phyloP scores from a whole-genome alignment of 2,113 vertebrate species.

The Ornithorhynchus anatinus region DNA sequence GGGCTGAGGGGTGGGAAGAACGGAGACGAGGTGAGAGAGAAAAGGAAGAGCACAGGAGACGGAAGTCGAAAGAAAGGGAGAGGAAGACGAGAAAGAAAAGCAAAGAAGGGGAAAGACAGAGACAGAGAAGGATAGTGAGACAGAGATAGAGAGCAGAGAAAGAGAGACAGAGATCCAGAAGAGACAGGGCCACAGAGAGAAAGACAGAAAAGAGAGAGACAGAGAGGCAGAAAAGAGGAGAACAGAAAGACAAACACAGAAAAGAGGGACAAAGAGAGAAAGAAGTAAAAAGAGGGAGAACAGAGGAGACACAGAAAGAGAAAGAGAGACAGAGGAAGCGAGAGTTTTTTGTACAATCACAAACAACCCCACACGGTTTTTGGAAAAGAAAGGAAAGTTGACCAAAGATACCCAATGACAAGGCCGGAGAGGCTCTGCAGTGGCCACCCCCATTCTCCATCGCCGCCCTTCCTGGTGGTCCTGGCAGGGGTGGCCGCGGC shows the following conservation, averaged over 20 bases:
- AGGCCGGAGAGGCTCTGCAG: constrained; percentile 37
- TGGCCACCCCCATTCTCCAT: constrained; percentile 36
- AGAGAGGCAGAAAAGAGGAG: constrained; percentile 26
- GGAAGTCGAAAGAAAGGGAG: constrained; percentile 24
- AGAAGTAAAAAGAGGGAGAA: constrained; percentile 1
- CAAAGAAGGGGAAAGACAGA: not conserved
- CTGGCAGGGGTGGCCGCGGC: not conserved
- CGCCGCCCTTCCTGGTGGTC: not conserved
- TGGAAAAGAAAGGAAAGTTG: constrained; percentile 56
- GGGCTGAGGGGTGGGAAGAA: not conserved
- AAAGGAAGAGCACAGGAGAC: constrained; percentile 9
- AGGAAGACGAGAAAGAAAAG: not conserved
- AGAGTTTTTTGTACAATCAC: constrained; percentile 73
- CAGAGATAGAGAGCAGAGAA: not conserved
- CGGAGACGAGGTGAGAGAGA: not conserved
- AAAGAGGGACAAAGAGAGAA: constrained; percentile 29
- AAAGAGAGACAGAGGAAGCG: not conserved
- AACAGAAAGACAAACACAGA: not conserved
- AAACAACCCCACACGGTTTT: constrained; percentile 81
- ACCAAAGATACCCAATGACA: constrained; percentile 43
- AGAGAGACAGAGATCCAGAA: not conserved
- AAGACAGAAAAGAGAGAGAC: constrained; percentile 60
- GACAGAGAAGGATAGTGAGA: not conserved
- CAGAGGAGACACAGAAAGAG: not conserved
- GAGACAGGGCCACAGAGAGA: not conserved